A percentile compares a stretch with the other conserved stretches of the same genome.
phyloP scores from a whole-genome alignment of 2,113 vertebrate genomes.

The rat (Rattus norvegicus) region DNA sequence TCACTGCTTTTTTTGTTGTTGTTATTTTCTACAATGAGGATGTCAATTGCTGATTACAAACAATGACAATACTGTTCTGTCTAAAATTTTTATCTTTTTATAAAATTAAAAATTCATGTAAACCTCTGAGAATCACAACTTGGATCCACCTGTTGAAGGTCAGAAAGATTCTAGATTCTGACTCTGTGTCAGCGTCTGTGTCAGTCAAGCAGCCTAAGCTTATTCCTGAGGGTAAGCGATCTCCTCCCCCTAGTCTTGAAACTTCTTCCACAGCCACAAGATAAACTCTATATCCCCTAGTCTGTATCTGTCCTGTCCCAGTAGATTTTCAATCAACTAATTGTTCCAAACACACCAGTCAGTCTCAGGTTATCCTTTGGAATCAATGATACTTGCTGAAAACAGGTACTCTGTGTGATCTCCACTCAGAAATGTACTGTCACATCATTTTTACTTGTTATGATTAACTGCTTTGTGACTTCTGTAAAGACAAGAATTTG shows the following conservation, averaged over 20 bases:
- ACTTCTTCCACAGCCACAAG: neutral
- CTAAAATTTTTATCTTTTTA: neutral
- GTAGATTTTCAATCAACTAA: neutral
- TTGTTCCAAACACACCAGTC: neutral
- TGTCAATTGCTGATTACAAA: neutral
- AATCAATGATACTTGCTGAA: neutral
- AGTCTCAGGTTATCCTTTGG: neutral
- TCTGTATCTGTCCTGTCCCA: neutral
- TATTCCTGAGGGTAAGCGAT: neutral
- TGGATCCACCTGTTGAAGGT: neutral
- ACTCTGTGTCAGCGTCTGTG: neutral
- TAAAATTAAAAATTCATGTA: neutral
- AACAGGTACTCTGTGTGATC: neutral
- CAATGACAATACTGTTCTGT: neutral
- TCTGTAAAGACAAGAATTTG: neutral
- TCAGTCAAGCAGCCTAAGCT: neutral
- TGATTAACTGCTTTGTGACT: neutral
- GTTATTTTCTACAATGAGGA: neutral
- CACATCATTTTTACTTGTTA: neutral
- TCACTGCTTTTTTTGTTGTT: neutral
- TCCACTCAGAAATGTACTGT: neutral
- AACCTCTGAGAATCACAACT: neutral
- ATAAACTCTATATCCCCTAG: neutral
- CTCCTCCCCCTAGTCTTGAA: neutral
- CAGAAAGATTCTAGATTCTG: neutral